Percentiles rank a stretch among this genome's conserved stretches.
Evolutionary conservation across 2,797 vertebrate genomes (phyloP).

Genomic region (Phaenicophaeus curvirostris): DNA sequence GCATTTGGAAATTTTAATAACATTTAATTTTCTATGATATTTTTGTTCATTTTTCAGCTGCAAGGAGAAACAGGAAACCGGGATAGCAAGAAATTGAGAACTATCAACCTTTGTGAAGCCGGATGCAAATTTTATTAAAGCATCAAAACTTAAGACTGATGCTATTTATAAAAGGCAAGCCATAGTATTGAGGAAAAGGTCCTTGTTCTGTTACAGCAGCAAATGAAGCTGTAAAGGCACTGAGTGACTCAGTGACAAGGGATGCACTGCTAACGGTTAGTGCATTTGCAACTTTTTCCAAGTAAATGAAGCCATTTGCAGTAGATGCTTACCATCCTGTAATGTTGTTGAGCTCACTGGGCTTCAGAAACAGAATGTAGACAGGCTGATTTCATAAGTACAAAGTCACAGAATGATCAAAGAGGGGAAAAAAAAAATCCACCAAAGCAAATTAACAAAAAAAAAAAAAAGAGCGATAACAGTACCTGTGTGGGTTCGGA

Average conservation of each 20-base stretch:
- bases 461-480: not conserved
- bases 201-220: not conserved
- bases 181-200: not conserved
- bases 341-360: not conserved
- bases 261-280: not conserved
- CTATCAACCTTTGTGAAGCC: not conserved
- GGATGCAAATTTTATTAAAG: not conserved
- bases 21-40: not conserved
- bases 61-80: not conserved
- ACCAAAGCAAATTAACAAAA: not conserved
- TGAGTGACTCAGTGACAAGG: not conserved
- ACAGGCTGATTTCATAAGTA: constrained; percentile 3
- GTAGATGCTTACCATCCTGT: constrained; percentile 1
- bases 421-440: not conserved
- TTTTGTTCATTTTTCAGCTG: not conserved
- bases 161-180: not conserved
- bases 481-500: constrained; percentile 95
- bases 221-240: not conserved
- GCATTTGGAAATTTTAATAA: not conserved
- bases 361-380: constrained; percentile 8
- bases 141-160: not conserved
- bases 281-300: not conserved
- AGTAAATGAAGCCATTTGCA: not conserved
- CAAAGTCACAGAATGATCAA: not conserved
- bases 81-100: not conserved